Evolutionary conservation across 2,113 vertebrate species (phyloP).

Genomic region (Bufo gargarizans): DNA sequence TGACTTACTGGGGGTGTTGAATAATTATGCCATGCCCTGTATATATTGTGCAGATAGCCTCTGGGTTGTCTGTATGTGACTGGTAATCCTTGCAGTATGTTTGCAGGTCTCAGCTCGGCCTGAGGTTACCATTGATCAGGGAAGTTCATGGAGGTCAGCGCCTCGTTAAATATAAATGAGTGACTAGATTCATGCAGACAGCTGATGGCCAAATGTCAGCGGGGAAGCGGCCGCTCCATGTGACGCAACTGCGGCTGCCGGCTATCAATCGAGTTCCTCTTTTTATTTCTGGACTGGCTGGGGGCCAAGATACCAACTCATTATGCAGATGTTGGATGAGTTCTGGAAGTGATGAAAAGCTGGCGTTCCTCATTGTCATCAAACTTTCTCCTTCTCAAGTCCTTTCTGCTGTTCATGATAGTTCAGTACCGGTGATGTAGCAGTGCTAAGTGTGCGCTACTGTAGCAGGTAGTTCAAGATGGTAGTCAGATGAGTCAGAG

Average conservation of each 20-base stretch:
- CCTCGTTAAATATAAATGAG: background rate
- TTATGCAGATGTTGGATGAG: slow-evolving; percentile 23
- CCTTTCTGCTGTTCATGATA: background rate
- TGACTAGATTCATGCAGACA: background rate
- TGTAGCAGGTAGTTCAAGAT: background rate
- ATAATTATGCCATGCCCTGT: too few species aligned
- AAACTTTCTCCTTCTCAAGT: background rate
- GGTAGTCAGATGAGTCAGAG: too few species aligned
- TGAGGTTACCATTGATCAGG: background rate
- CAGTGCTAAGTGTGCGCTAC: background rate
- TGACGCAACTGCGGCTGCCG: background rate
- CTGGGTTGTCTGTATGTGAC: background rate
- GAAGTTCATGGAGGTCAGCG: background rate
- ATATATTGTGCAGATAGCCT: too few species aligned
- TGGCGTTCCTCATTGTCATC: background rate
- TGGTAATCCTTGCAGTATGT: too few species aligned
- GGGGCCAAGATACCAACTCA: background rate
- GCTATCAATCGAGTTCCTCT: background rate
- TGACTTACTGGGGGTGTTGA: too few species aligned
- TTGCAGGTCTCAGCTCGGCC: background rate
- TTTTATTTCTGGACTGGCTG: background rate
- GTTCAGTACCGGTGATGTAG: background rate
- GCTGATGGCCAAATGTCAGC: too few species aligned
- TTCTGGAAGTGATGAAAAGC: background rate
- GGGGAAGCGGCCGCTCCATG: background rate